Evolutionary conservation across 2,113 vertebrate species (phyloP).

Genomic region (Lasiurus borealis): DNA sequence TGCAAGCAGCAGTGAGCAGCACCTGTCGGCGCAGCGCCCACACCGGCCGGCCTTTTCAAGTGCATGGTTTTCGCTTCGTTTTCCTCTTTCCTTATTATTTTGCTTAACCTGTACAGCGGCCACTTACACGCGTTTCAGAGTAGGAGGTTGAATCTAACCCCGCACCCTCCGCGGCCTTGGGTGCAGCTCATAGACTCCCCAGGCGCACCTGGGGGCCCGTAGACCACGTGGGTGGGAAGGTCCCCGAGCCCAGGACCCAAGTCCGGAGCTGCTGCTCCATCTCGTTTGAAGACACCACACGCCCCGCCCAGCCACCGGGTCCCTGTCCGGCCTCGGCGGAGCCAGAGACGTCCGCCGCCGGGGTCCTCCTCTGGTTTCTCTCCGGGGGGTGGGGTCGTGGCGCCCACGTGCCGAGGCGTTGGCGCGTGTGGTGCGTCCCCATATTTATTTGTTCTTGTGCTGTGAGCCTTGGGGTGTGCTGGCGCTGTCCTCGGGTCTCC

Average conservation of each 20-base stretch:
- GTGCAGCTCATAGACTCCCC: constrained; percentile 73
- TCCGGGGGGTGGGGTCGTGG: constrained; percentile 16
- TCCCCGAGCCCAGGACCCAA: not conserved
- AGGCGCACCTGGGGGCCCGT: not conserved
- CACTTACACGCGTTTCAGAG: constrained; percentile 85
- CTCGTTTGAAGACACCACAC: not conserved
- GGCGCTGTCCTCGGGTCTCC: not conserved
- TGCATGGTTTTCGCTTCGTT: constrained; percentile 92
- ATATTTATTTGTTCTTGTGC: constrained; percentile 88
- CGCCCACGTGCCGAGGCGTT: constrained; percentile 69
- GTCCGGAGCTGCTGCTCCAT: not conserved
- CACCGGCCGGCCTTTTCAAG: constrained; percentile 81
- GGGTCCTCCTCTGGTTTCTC: not conserved
- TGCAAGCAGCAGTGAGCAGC: constrained; percentile 97
- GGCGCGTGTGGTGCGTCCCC: constrained; percentile 77
- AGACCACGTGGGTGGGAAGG: not conserved
- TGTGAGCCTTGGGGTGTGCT: constrained; percentile 75
- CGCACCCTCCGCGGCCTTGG: constrained; percentile 85
- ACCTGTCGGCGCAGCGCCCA: not conserved
- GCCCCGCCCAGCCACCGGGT: not conserved
- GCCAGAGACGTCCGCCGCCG: not conserved
- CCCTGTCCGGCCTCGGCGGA: constrained; percentile 74
- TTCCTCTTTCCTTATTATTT: constrained; percentile 83
- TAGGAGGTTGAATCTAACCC: constrained; percentile 82
- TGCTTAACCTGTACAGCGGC: constrained; percentile 90